Percentiles rank a stretch among this genome's conserved stretches.
Conservation (phyloP, 2,113 vertebrate genomes). For the Colaptes auratus region DNA sequence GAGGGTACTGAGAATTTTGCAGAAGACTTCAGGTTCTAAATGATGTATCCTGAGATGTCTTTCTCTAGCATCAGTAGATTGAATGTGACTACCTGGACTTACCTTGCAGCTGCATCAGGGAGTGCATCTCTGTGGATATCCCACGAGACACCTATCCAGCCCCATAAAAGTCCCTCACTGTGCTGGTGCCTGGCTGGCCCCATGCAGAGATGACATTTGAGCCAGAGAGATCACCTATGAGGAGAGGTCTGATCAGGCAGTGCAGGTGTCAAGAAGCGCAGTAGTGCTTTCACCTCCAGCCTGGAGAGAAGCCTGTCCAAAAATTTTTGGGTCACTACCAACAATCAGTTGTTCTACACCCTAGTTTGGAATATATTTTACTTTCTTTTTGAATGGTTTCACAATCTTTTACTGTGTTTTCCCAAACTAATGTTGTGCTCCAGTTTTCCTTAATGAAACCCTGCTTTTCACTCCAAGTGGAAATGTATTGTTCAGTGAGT, state of each 20-base stretch:
- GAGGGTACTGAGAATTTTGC: background rate
- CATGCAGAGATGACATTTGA: background rate
- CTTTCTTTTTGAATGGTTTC: background rate
- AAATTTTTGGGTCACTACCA: rapidly evolving
- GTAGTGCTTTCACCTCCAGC: background rate
- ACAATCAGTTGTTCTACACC: background rate
- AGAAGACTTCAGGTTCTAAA: background rate
- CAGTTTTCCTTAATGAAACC: background rate
- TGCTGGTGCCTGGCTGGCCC: background rate
- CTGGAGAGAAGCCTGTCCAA: background rate
- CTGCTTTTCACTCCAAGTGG: background rate
- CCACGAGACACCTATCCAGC: background rate
- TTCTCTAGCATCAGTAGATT: background rate
- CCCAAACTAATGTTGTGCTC: background rate
- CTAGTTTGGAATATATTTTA: background rate
- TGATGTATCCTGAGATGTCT: background rate
- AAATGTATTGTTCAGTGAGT: background rate
- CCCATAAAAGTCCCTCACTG: background rate
- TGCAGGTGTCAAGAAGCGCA: background rate
- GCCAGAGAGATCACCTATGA: background rate
- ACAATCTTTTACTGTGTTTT: background rate
- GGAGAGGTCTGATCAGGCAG: background rate
- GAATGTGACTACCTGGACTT: background rate
- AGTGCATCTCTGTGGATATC: background rate
- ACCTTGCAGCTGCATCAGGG: background rate